Base-by-base conservation (phyloP, 2,113 vertebrate species). In the Bombycilla garrulus region DNA sequence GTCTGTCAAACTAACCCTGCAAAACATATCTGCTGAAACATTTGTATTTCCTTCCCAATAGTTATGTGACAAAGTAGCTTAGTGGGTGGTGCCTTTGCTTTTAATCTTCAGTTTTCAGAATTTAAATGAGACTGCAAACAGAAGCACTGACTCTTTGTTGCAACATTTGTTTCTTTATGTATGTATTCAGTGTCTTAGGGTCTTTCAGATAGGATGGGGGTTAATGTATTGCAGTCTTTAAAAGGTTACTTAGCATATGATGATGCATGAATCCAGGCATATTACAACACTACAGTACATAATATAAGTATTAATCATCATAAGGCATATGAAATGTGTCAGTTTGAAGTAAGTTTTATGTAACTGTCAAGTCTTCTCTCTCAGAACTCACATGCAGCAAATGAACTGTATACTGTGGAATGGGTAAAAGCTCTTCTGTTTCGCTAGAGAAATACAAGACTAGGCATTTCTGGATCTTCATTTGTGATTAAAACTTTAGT, bases 261-360 rank as follows among this genome's bases (percentile, higher is more conserved):
- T 40, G 28, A 13, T 38, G 38, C 9, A 5, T 65, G 14, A 76
- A 40, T 44, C 36, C 11, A 29, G 19, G 21, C 9, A 5, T 53
- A 19, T 57, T 79, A 26, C 12, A 5, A 9, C 3, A 8, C 10
- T 23, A n/a, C 0, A 0, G 12, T 28, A 28, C n/a, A 19, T 47
- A 56, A 22, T 33, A 15, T 42, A 35, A 57, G 38, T 19, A 19
- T 19, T 62, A 53, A 19, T 33, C 15, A n/a, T 15, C 21, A 28
- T 29, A 31, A 90, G 65, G 21, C 14, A 40, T 40, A 28, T 6
- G 15, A 48, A 71, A 31, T 26, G 10, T 60, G 10, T 53, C 1
- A 5, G 25, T 70, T 47, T 38, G 40, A 57, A n/a, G 28, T 54
- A 38, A 54, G 26, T 38, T 60, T n/a, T 44, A 10, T 65, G 14